Percentiles rank a stretch among this genome's conserved stretches.
These are phyloP conservation scores for Lophotis ruficrista DNA, from an alignment of 2,113 vertebrate genomes.

Conservation along the genomic window DNA sequence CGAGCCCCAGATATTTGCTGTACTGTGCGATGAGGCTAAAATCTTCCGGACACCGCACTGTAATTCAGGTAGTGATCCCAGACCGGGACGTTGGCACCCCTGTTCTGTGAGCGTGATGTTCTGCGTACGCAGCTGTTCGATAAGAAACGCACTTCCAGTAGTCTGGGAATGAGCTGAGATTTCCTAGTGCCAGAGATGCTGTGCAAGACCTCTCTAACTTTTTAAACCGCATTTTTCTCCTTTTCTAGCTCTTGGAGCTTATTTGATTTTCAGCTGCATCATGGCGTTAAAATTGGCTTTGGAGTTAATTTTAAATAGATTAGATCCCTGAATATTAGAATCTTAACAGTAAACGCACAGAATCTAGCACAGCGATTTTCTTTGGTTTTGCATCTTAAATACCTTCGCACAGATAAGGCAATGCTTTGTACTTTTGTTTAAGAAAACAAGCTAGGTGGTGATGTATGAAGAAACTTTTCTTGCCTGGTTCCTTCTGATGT, in stretches of 20 bases:
- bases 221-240: not conserved
- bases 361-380: not conserved
- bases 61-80: not conserved
- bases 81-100: accelerated
- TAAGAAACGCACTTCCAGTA: not conserved
- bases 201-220: not conserved
- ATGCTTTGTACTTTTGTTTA: not conserved
- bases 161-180: not conserved
- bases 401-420: not conserved
- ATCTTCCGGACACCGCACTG: not conserved
- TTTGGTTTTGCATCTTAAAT: not conserved
- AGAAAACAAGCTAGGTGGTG: not conserved
- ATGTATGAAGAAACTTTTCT: not conserved
- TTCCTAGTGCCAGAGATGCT: not conserved
- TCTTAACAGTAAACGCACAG: not conserved
- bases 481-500: not conserved
- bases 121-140: accelerated
- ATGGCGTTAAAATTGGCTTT: not conserved
- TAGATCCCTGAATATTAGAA: not conserved
- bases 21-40: not conserved
- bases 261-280: not conserved
- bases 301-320: not conserved
- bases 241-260: not conserved
- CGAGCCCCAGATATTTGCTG: not conserved
- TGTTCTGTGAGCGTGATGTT: not conserved